Conservation (phyloP, 2,888 invertebrate genomes). For the Candidula unifasciata region DNA sequence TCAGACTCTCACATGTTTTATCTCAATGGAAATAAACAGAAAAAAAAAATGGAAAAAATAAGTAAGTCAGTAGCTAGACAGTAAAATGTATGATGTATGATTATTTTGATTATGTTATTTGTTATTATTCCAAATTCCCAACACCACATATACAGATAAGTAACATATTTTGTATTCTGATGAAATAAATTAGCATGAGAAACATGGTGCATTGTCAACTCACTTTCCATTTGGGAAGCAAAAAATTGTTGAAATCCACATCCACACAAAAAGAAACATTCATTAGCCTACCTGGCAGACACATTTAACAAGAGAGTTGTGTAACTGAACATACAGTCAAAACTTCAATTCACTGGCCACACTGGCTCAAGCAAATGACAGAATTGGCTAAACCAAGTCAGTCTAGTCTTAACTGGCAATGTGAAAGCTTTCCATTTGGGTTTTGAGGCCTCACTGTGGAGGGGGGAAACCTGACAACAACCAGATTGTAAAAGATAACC, state of each 20-base stretch:
- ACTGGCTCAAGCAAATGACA: no score
- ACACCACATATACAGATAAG: constrained; percentile 31
- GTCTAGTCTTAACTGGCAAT: no score
- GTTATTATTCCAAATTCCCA: constrained; percentile 21
- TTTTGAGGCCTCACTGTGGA: no score
- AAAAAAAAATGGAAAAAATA: background rate
- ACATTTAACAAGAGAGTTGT: no score
- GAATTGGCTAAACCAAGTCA: no score
- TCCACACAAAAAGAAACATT: background rate
- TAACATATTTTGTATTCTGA: constrained; percentile 14
- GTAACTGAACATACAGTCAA: no score
- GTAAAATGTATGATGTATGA: constrained; percentile 19
- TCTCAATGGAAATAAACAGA: background rate
- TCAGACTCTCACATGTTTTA: background rate
- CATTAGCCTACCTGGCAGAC: background rate
- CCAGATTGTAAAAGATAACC: no score
- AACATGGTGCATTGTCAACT: background rate
- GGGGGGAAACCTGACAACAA: no score
- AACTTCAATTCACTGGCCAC: no score
- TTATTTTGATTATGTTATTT: constrained; percentile 46
- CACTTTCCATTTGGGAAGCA: background rate
- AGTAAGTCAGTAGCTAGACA: constrained; percentile 22
- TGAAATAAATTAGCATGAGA: constrained; percentile 32
- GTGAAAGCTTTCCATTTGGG: no score
- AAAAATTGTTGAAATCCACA: background rate